Conservation (phyloP, 2,113 vertebrate species). For the Actenoides hombroni region DNA sequence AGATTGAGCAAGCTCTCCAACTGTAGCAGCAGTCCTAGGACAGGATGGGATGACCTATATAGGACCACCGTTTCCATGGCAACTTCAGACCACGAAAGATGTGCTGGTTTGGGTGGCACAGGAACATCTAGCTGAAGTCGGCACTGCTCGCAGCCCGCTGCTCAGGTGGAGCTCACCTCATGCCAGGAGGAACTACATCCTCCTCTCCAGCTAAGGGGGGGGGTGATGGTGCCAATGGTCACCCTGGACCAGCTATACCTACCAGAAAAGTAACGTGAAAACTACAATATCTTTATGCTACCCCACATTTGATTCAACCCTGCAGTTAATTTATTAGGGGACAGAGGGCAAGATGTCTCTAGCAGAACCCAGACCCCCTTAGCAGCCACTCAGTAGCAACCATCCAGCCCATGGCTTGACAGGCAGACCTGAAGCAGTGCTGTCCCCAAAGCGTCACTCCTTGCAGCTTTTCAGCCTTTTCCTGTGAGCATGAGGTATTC, state of each 20-base stretch:
- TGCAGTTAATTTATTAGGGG: background rate
- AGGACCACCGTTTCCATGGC: background rate
- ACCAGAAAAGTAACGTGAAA: background rate
- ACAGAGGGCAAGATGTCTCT: background rate
- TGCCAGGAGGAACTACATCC: background rate
- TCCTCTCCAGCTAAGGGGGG: accelerated
- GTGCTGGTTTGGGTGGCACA: background rate
- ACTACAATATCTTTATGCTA: accelerated
- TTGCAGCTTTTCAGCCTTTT: background rate
- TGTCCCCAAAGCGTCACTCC: accelerated
- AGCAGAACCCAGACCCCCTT: background rate
- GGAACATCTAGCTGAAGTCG: background rate
- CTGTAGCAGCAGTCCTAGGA: background rate
- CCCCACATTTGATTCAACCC: accelerated
- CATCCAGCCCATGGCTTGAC: background rate
- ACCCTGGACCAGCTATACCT: background rate
- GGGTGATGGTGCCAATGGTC: background rate
- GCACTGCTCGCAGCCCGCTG: accelerated
- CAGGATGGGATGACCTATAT: background rate
- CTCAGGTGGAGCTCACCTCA: background rate
- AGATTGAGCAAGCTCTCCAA: background rate
- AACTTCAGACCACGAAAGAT: background rate
- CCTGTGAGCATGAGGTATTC: too few species aligned
- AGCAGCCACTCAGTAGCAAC: background rate
- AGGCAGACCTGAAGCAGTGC: accelerated